Evolutionary conservation across 1,140 invertebrate genomes (phyloP).

Genomic region (Tachypleus tridentatus): DNA sequence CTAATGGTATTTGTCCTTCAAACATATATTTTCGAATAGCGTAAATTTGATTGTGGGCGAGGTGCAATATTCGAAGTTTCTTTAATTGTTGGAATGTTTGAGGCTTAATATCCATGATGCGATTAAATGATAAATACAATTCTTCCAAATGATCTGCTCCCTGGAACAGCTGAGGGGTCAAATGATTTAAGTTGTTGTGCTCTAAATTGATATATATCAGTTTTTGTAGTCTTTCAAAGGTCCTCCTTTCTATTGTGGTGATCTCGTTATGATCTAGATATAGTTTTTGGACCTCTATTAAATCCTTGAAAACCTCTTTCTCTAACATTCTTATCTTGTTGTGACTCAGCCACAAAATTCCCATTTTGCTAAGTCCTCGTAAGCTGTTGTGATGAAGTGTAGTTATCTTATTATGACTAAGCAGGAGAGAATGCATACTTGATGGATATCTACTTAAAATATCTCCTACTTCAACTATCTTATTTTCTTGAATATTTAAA

Average conservation of each 20-base stretch:
- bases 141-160: conserved; percentile 55
- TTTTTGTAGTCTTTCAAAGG: conserved; percentile 59
- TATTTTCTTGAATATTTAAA: conserved; percentile 73
- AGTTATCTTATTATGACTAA: conserved; percentile 66
- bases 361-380: conserved; percentile 58
- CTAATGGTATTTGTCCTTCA: conserved; percentile 44
- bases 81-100: conserved; percentile 45
- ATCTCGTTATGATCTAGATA: conserved; percentile 75
- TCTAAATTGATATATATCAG: conserved; percentile 47
- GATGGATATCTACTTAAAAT: conserved; percentile 53
- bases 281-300: conserved; percentile 56
- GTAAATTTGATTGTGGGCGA: conserved; percentile 45
- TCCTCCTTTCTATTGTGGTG: conserved; percentile 58
- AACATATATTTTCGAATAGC: conserved; percentile 39
- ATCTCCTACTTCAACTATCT: conserved; percentile 59
- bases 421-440: conserved; percentile 67
- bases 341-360: conserved; percentile 74
- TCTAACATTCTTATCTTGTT: conserved; percentile 60
- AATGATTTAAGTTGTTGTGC: conserved; percentile 29
- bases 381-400: conserved; percentile 64
- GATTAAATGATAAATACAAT: conserved; percentile 47
- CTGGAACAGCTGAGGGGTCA: conserved; percentile 40
- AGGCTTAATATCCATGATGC: conserved; percentile 40
- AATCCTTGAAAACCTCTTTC: conserved; percentile 56
- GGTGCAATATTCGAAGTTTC: conserved; percentile 45